Evolutionary conservation across 2,113 vertebrate genomes (phyloP).

Genomic region (Oreochromis spilurus): DNA sequence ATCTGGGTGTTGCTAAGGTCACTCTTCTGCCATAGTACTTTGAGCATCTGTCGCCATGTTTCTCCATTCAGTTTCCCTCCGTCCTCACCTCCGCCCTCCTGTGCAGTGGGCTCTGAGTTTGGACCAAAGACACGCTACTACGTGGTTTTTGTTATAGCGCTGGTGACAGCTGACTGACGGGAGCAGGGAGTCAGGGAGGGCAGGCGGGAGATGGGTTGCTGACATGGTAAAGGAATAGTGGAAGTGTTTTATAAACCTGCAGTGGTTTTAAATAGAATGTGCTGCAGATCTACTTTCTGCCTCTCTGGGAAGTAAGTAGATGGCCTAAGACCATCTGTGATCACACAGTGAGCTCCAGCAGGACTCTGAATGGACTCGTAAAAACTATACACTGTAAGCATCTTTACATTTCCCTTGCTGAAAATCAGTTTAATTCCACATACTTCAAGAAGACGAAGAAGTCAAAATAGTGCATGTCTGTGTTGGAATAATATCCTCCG

Average conservation of each 20-base stretch:
- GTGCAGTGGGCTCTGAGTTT: not conserved
- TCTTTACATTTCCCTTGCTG: not conserved
- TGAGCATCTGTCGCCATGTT: not conserved
- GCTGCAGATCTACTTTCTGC: not conserved
- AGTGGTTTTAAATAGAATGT: not conserved
- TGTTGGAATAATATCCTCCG: not conserved
- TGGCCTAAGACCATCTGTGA: not conserved
- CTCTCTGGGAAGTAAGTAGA: not conserved
- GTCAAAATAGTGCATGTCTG: not conserved
- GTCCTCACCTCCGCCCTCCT: not conserved
- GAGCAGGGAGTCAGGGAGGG: not conserved
- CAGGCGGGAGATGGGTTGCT: constrained; percentile 16
- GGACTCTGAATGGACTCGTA: not conserved
- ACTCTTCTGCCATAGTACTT: constrained; percentile 4
- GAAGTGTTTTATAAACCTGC: not conserved
- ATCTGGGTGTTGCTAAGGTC: not conserved
- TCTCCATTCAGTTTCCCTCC: not conserved
- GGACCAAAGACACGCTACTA: not conserved
- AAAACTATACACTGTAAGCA: not conserved
- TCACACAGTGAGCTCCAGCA: not conserved
- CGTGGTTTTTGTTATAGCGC: not conserved
- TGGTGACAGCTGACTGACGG: constrained; percentile 28
- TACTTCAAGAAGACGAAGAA: not conserved
- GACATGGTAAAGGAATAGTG: not conserved
- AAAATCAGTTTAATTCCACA: not conserved